Conservation (phyloP, 2,888 invertebrate genomes). For the Dione juno region DNA sequence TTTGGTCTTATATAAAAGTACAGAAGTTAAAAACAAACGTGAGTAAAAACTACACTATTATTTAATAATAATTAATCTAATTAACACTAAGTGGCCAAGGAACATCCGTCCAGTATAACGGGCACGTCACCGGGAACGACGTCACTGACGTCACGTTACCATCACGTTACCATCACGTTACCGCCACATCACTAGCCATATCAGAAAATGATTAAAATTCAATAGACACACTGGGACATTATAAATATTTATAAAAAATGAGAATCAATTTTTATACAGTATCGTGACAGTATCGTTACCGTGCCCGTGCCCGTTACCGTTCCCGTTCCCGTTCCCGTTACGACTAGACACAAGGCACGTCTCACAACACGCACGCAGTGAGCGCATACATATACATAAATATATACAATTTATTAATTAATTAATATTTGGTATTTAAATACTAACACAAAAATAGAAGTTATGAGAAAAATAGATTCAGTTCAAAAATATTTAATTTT, state of each 20-base stretch:
- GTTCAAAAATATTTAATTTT: neutral
- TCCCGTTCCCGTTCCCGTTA: slow-evolving; percentile 14
- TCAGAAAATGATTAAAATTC: too few relatives aligned
- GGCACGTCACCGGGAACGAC: neutral
- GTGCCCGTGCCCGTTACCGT: neutral
- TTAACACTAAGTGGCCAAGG: slow-evolving; percentile 20
- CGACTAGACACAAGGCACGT: slow-evolving; percentile 28
- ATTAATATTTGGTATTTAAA: slow-evolving; percentile 46
- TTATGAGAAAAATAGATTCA: neutral
- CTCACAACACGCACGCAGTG: slow-evolving; percentile 22
- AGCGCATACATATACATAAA: slow-evolving; percentile 14
- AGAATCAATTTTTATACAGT: neutral
- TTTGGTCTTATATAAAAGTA: neutral
- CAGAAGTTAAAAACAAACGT: neutral
- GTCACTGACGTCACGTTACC: neutral
- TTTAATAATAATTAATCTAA: slow-evolving; percentile 20
- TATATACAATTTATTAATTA: slow-evolving; percentile 27
- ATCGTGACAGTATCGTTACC: neutral
- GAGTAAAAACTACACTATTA: neutral
- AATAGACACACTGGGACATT: too few relatives aligned
- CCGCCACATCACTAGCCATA: too few relatives aligned
- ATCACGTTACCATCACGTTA: slow-evolving; percentile 6
- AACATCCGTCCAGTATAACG: slow-evolving; percentile 6
- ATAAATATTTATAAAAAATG: neutral
- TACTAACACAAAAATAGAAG: slow-evolving; percentile 28